Conservation (phyloP, 2,113 vertebrate genomes). For the Rhodinocichla rosea region DNA sequence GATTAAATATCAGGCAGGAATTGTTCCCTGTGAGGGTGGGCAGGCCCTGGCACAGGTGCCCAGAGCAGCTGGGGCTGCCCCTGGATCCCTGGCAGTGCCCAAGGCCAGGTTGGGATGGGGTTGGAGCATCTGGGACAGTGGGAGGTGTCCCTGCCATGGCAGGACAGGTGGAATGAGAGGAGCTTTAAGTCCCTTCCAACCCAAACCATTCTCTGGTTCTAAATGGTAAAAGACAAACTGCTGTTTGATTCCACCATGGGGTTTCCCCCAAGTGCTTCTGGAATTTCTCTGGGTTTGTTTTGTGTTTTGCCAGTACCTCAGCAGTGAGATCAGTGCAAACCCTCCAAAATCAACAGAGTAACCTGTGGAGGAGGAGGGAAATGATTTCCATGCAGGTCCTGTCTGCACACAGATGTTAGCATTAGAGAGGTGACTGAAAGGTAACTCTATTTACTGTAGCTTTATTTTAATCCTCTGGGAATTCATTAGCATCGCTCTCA, state of each 20-base stretch:
- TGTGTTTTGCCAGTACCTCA: not conserved
- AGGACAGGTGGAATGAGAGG: not conserved
- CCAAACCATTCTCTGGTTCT: not conserved
- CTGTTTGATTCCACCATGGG: not conserved
- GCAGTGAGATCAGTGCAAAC: not conserved
- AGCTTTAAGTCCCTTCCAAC: too few relatives aligned
- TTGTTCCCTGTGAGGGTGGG: fast-evolving
- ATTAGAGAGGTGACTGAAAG: not conserved
- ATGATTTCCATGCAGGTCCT: not conserved
- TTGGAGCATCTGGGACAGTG: not conserved
- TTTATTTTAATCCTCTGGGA: conserved; percentile 14
- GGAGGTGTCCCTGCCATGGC: not conserved
- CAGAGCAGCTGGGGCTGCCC: not conserved
- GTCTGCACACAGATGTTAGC: not conserved
- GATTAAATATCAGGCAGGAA: fast-evolving
- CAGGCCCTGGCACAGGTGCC: not conserved
- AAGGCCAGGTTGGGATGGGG: not conserved
- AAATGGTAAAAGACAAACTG: not conserved
- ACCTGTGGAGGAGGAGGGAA: not conserved
- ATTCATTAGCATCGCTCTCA: conserved; percentile 16
- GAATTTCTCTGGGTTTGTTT: not conserved
- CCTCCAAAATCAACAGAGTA: not conserved
- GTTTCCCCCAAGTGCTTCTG: not conserved
- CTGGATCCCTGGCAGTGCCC: not conserved
- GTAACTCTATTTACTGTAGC: not conserved